Conservation (phyloP, 2,113 vertebrate species). For the Toxostoma redivivum region DNA sequence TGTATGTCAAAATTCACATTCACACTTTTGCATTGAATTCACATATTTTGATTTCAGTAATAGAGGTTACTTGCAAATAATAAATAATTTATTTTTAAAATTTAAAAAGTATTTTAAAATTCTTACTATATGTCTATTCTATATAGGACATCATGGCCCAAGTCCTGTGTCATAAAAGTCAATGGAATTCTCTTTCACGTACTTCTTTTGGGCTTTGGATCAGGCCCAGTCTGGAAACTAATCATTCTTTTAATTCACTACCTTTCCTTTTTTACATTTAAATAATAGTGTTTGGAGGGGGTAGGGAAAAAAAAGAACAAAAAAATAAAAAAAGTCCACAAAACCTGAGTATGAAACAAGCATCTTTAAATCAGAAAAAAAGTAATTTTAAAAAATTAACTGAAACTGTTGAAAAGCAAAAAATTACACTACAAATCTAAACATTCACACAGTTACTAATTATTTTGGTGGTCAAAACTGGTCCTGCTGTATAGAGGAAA, state of each 20-base stretch:
- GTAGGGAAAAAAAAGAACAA: accelerated
- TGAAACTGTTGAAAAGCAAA: not conserved
- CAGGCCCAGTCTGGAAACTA: not conserved
- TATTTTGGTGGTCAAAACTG: not conserved
- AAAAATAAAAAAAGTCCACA: not conserved
- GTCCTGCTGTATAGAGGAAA: constrained; percentile 28
- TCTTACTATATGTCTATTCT: not conserved
- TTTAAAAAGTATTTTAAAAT: not conserved
- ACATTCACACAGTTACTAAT: not conserved
- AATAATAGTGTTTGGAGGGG: not conserved
- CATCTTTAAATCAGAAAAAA: constrained; percentile 37
- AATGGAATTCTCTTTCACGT: not conserved
- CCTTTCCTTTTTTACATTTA: not conserved
- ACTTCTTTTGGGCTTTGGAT: not conserved
- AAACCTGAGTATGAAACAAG: not conserved
- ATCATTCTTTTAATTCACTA: not conserved
- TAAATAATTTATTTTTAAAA: not conserved
- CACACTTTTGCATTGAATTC: constrained; percentile 44
- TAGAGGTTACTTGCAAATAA: not conserved
- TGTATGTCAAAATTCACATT: constrained; percentile 35
- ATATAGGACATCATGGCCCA: not conserved
- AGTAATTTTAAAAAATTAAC: not conserved
- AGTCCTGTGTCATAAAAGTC: not conserved
- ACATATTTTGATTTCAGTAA: not conserved
- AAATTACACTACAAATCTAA: not conserved